phyloP scores from a whole-genome alignment of 2,113 vertebrate species.

The Clupea harengus region DNA sequence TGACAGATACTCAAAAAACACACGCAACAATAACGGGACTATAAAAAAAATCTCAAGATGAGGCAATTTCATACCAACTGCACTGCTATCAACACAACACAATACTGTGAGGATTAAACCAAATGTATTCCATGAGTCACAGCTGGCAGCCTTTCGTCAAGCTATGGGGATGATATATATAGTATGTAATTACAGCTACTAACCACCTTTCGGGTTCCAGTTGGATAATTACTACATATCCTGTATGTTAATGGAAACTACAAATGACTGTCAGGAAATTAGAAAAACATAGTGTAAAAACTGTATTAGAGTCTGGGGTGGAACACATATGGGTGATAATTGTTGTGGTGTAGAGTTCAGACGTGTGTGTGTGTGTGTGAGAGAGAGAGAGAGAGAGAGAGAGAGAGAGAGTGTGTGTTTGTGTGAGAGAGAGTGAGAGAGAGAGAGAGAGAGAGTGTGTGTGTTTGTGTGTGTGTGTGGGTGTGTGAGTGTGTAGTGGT shows the following conservation, averaged over 20 bases:
- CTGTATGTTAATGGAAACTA: background rate
- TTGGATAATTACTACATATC: background rate
- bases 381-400: background rate
- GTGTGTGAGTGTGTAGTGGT: background rate
- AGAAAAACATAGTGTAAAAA: background rate
- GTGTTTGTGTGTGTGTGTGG: background rate
- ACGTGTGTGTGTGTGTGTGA: background rate
- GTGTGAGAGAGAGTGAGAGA: background rate
- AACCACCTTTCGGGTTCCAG: background rate
- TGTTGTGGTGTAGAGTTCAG: background rate
- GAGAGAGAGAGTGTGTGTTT: background rate
- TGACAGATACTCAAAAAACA: background rate
- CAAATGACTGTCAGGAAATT: background rate
- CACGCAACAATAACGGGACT: too few relatives aligned
- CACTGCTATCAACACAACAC: background rate
- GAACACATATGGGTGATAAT: background rate
- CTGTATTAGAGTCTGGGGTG: background rate
- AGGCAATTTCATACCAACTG: background rate
- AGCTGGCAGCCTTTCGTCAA: background rate
- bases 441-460: background rate
- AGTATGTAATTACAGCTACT: background rate
- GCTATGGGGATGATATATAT: background rate
- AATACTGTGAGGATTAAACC: background rate
- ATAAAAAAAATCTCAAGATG: background rate
- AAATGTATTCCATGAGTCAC: background rate